Percentiles rank a stretch among this genome's conserved stretches.
Conservation (phyloP, 2,797 vertebrate species). For the Steatocranus sp. region DNA sequence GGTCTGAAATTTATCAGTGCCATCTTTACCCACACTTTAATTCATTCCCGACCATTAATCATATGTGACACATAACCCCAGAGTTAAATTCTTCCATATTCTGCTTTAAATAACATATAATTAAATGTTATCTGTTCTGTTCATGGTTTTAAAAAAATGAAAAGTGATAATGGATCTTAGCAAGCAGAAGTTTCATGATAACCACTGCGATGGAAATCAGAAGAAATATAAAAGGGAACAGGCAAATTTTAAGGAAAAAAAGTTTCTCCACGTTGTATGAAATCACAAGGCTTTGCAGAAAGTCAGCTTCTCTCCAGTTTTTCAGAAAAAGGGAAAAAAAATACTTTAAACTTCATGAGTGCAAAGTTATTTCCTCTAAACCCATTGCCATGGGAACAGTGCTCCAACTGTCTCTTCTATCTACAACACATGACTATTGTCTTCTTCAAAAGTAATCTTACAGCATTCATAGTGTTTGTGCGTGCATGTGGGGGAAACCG, state of each 20-base stretch:
- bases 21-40: background rate
- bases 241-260: background rate
- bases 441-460: constrained; percentile 5
- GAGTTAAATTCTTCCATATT: background rate
- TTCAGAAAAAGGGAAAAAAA: background rate
- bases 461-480: background rate
- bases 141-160: background rate
- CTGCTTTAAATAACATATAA: background rate
- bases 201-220: background rate
- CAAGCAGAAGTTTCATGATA: background rate
- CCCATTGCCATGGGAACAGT: constrained; percentile 47
- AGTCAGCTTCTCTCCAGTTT: background rate
- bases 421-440: constrained; percentile 4
- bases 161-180: background rate
- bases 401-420: constrained; percentile 12
- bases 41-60: background rate
- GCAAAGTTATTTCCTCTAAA: constrained; percentile 25
- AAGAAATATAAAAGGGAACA: background rate
- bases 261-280: too few species aligned
- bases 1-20: background rate
- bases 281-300: background rate
- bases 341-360: constrained; percentile 37
- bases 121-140: background rate
- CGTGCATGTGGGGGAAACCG: background rate
- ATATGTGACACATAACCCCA: background rate